Percentiles rank a stretch among this genome's conserved stretches.
Evolutionary conservation across 2,888 invertebrate genomes (phyloP).

Genomic region (Andrena chrysosceles): DNA sequence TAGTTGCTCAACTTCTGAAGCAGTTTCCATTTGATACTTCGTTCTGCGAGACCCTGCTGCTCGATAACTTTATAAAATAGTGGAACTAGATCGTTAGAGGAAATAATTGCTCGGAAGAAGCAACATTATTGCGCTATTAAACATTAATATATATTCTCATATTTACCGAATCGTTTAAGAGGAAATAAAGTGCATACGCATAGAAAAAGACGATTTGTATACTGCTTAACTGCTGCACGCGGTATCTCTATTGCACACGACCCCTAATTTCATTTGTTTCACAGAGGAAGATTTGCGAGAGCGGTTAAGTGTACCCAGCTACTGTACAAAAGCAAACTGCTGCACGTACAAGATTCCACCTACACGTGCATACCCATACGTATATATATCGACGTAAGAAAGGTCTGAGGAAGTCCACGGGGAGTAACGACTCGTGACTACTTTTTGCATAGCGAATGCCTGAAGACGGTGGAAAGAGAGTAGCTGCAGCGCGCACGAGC

Average conservation of each 20-base stretch:
- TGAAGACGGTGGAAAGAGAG: constrained; percentile 59
- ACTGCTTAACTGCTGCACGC: constrained; percentile 38
- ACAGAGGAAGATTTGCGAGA: neutral
- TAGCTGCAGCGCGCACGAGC: constrained; percentile 42
- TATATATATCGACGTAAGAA: constrained; percentile 54
- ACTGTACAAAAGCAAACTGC: neutral
- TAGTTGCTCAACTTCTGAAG: too few species aligned
- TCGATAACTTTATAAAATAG: too few species aligned
- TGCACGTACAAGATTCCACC: constrained; percentile 9
- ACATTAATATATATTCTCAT: too few species aligned
- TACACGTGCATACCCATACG: constrained; percentile 9
- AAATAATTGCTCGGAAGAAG: too few species aligned
- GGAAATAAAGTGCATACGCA: constrained; percentile 62
- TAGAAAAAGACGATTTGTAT: constrained; percentile 47
- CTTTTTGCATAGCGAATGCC: constrained; percentile 76
- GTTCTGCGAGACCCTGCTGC: too few species aligned
- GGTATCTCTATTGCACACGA: constrained; percentile 41
- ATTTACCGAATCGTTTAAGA: constrained; percentile 50
- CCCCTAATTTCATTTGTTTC: neutral
- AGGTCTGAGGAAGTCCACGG: constrained; percentile 70
- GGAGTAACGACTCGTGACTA: constrained; percentile 78
- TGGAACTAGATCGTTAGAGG: too few species aligned
- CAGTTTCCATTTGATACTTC: too few species aligned
- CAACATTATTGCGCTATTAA: too few species aligned
- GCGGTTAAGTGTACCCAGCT: constrained; percentile 36